A percentile compares a stretch with the other conserved stretches of the same genome.
These are phyloP conservation scores for Leptopterna dolabrata DNA, from an alignment of 2,888 invertebrate species.

Conservation along the genomic window DNA sequence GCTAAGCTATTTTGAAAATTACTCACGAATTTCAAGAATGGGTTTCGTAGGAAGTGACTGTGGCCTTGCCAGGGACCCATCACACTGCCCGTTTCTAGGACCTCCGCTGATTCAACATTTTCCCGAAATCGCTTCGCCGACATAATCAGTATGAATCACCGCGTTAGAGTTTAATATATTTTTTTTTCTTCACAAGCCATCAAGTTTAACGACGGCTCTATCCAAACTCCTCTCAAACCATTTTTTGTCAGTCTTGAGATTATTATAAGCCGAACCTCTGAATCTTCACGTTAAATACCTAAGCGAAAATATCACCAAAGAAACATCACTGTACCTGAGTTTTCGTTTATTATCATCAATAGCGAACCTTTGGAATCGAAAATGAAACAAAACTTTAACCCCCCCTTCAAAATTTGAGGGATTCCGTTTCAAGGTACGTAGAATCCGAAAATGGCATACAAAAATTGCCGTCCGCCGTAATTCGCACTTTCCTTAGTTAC, in stretches of 20 bases:
- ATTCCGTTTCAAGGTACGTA: too few relatives aligned
- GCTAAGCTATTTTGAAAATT: constrained; percentile 35
- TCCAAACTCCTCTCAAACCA: neutral
- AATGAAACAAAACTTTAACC: too few relatives aligned
- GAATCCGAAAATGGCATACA: too few relatives aligned
- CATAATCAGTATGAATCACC: neutral
- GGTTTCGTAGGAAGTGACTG: constrained; percentile 34
- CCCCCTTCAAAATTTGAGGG: too few relatives aligned
- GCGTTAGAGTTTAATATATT: neutral
- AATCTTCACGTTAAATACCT: neutral
- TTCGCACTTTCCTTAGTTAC: too few relatives aligned
- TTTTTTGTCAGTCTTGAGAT: neutral
- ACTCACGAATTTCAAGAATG: constrained; percentile 37
- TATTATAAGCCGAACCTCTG: neutral
- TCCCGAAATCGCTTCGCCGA: neutral
- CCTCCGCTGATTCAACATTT: neutral
- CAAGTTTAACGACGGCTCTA: neutral
- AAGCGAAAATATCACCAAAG: too few relatives aligned
- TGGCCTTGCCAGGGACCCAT: constrained; percentile 1
- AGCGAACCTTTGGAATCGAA: too few relatives aligned
- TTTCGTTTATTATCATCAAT: too few relatives aligned
- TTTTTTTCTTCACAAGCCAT: neutral
- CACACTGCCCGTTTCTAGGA: neutral
- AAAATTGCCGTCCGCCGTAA: too few relatives aligned
- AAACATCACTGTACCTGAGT: too few relatives aligned